Base-by-base conservation (phyloP, 2,888 invertebrate genomes). In the Hirtodrosophila confusa region DNA sequence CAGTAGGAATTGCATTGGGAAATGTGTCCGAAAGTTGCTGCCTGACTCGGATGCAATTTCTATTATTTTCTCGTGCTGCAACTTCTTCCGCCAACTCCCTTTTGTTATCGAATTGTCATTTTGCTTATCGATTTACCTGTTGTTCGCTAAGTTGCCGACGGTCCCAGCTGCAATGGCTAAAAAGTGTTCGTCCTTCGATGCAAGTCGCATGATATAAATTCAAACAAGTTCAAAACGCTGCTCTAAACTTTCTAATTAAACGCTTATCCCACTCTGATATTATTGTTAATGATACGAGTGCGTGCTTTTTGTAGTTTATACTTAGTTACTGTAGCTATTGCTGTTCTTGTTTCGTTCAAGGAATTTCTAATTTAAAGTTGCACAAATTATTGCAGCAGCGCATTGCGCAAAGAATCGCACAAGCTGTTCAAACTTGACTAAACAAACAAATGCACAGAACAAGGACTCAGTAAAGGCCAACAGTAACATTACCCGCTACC, bases 351-450 rank as follows among this genome's bases (percentile, higher is more conserved):
- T 3, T 41, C 6, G 33, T 45, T 56, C 36, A 24, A 55, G 67
- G 63, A 74, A 70, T 86, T 80, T 80, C 70, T 70, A 85, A 86
- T 86, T 84, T 87, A 86, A 84, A 80, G 66, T 86, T 86, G 45
- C 64, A 75, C 60, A 70, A 58, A 65, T 55, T 57, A 79, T 56
- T 56, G 51, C 51, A 47, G 11, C 27, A 33, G 51, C 33, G 27
- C 31, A 31, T 31, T 31, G 31, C 31, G 45, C 29, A 72, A 53
- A 69, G 70, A 63, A 44, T 23, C 35, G 17, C 57, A 57, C 66
- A 36, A 56, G 50, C 61, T 64, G 40, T 23, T 53, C 33, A 58
- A 80, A 77, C 62, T 83, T 67, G 48, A 73, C 67, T 69, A 84
- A 84, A 77, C 85, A 86, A 86, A 69, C 69, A 86, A 86, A 71